Evolutionary conservation across 2,797 vertebrate species (phyloP).

Genomic region (Gymnothorax reevesii): DNA sequence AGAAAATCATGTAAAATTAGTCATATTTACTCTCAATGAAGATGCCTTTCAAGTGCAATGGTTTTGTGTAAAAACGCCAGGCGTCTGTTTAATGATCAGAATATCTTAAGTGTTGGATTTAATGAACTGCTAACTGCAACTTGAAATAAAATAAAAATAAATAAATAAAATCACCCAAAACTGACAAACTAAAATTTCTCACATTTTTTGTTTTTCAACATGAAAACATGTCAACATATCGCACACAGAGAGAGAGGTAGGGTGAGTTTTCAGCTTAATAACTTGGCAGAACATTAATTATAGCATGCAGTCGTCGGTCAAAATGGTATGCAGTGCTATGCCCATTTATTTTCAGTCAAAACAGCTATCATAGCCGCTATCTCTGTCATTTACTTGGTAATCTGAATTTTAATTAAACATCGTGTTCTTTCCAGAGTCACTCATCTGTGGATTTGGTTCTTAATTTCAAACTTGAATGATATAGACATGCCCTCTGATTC

Average conservation of each 20-base stretch:
- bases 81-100: neutral
- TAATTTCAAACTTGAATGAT: neutral
- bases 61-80: neutral
- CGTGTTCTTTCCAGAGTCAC: neutral
- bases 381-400: neutral
- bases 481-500: neutral
- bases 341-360: neutral
- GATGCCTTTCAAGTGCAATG: neutral
- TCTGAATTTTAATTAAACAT: neutral
- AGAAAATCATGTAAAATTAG: neutral
- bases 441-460: neutral
- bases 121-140: neutral
- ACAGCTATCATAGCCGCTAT: neutral
- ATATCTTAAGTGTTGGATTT: neutral
- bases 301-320: neutral
- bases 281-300: neutral
- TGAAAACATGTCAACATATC: neutral
- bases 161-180: neutral
- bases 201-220: neutral
- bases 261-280: neutral
- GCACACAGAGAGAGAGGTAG: neutral
- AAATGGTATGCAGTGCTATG: neutral
- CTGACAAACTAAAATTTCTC: neutral
- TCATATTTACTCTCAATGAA: neutral
- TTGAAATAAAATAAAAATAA: neutral